Percentiles rank a stretch among this genome's conserved stretches.
phyloP scores from a whole-genome alignment of 2,113 vertebrate species.

The Seriola dumerili region DNA sequence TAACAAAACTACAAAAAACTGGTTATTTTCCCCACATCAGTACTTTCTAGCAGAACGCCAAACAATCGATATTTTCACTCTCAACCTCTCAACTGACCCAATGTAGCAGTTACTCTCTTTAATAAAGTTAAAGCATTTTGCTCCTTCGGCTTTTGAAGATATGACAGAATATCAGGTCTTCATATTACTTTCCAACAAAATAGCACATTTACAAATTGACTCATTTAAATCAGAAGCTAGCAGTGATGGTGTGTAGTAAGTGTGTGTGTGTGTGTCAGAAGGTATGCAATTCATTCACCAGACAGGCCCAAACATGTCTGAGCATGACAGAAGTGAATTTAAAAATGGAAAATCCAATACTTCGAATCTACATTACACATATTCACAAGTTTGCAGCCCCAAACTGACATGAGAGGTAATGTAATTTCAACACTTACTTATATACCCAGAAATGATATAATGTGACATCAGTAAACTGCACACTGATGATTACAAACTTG shows the following conservation, averaged over 20 bases:
- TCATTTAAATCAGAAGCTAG: background rate
- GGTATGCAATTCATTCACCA: background rate
- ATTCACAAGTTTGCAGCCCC: background rate
- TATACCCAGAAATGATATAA: background rate
- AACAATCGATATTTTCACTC: slow-evolving; percentile 20
- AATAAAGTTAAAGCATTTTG: slow-evolving; percentile 5
- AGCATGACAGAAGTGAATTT: background rate
- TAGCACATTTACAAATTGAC: background rate
- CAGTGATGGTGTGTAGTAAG: no score
- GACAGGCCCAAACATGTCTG: background rate
- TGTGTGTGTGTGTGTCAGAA: background rate
- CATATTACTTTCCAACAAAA: background rate
- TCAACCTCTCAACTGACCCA: slow-evolving; percentile 23
- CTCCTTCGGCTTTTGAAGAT: background rate
- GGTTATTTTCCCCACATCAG: slow-evolving; percentile 5
- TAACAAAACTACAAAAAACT: slow-evolving; percentile 9
- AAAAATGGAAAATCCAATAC: slow-evolving; percentile 19
- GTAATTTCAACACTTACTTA: background rate
- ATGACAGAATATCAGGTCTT: background rate
- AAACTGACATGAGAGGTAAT: background rate
- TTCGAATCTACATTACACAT: background rate
- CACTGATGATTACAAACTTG: slow-evolving; percentile 5
- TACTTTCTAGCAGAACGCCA: slow-evolving; percentile 18
- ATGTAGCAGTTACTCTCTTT: slow-evolving; percentile 5
- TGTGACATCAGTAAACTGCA: background rate